Evolutionary conservation across 2,888 invertebrate species (phyloP).

Genomic region (Schizotus pectinicornis): DNA sequence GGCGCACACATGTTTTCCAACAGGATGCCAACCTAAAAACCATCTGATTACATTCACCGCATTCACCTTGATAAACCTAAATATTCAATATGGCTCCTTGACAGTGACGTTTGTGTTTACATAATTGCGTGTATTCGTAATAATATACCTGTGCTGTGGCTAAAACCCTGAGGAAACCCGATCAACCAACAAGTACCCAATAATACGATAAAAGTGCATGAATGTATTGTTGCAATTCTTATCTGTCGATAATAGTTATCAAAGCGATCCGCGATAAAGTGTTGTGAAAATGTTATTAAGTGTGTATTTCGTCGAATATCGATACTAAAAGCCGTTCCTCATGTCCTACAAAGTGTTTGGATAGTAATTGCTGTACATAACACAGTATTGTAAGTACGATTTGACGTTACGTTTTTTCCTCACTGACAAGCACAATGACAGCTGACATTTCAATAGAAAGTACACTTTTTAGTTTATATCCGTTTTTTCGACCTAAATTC

Average conservation of each 20-base stretch:
- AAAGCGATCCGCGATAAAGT: slow-evolving; percentile 39
- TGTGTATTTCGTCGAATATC: slow-evolving; percentile 19
- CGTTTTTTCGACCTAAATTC: slow-evolving; percentile 58
- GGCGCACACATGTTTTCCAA: background rate
- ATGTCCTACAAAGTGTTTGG: slow-evolving; percentile 49
- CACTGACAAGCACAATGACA: slow-evolving; percentile 37
- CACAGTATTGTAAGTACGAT: slow-evolving; percentile 54
- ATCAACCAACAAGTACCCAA: slow-evolving; percentile 20
- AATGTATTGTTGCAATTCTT: slow-evolving; percentile 26
- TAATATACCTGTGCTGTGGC: slow-evolving; percentile 24
- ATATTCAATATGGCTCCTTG: slow-evolving; percentile 54
- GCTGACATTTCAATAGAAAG: slow-evolving; percentile 55
- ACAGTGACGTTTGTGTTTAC: slow-evolving; percentile 58
- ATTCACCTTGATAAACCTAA: slow-evolving; percentile 23
- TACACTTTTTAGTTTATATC: slow-evolving; percentile 51
- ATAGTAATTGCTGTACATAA: slow-evolving; percentile 52
- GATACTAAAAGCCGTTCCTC: slow-evolving; percentile 21
- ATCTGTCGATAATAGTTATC: slow-evolving; percentile 30
- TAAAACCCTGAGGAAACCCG: slow-evolving; percentile 23
- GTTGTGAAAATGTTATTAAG: slow-evolving; percentile 44
- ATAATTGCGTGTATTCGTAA: slow-evolving; percentile 54
- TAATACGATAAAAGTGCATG: slow-evolving; percentile 29
- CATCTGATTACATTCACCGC: slow-evolving; percentile 26
- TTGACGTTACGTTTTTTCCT: slow-evolving; percentile 19
- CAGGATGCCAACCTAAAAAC: slow-evolving; percentile 25